A percentile compares a stretch with the other conserved stretches of the same genome.
phyloP scores from a whole-genome alignment of 1,140 invertebrate species.

The Pseudobourletiella spinata region DNA sequence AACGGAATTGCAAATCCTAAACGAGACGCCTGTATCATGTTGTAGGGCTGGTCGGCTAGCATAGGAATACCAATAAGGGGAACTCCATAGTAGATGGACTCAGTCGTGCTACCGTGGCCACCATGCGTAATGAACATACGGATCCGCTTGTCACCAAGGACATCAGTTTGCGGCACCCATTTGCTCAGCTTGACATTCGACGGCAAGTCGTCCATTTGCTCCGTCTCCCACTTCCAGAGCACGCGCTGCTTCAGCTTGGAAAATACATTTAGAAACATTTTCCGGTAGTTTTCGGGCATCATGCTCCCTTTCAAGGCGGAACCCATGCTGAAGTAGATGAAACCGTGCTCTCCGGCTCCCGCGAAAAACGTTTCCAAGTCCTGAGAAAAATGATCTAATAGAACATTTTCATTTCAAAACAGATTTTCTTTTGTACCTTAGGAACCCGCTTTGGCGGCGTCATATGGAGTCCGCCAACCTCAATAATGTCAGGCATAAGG shows the following conservation, averaged over 20 bases:
- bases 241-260: constrained; percentile 37
- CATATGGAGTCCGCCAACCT: neutral
- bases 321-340: constrained; percentile 12
- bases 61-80: constrained; percentile 41
- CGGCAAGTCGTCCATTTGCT: constrained; percentile 41
- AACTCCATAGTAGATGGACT: constrained; percentile 52
- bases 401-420: neutral
- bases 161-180: constrained; percentile 73
- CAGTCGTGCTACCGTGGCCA: constrained; percentile 37
- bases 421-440: neutral
- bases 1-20: constrained; percentile 31
- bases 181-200: constrained; percentile 59
- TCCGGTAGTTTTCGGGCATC: constrained; percentile 40
- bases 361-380: constrained; percentile 4
- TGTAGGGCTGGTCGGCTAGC: constrained; percentile 24
- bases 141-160: constrained; percentile 50
- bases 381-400: neutral
- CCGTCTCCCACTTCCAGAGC: constrained; percentile 41
- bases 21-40: constrained; percentile 33
- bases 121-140: constrained; percentile 38
- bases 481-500: constrained; percentile 38
- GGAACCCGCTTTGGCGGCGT: neutral
- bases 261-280: constrained; percentile 39
- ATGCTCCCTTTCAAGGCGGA: constrained; percentile 25
- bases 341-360: neutral